Base-by-base conservation (phyloP, 2,888 invertebrate genomes). In the Eilema griseolum region DNA sequence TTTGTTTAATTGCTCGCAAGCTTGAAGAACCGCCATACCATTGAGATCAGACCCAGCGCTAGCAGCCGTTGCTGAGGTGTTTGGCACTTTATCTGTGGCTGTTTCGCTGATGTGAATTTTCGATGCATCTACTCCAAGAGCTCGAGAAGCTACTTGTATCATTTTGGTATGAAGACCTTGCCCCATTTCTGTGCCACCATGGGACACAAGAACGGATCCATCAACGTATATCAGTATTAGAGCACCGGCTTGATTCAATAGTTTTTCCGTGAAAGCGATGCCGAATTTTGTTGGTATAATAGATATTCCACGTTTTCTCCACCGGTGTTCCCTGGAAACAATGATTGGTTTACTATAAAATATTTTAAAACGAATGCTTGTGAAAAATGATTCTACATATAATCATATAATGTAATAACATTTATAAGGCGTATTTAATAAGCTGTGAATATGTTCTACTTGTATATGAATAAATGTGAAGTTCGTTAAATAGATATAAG, bases 131-230 rank as follows among this genome's bases (percentile, higher is more conserved):
- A 98, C 96, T 66, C 96, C 97, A 20, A 99, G 93, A 0, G 96
- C 96, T 75, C 97, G 95, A 61, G 98, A 97, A 5, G 98, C 98
- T 16, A 98, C 97, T 96, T 99, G 99, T 68, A 98, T 97, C 97
- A 99, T 98, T 95, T 99, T 99, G 0, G 98, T 99, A 88, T 99
- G 98, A 7, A 99, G 94, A 1, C 99, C 99, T 94, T 99, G 99
- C 0, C 99, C 99, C 97, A 99, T 99, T 96, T 99, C 99, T 12
- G 98, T 97, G n/a, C 99, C 99, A 46, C 98, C 98, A 88, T 98
- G 99, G 0, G 97, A 97, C 24, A 99, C 84, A 16, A 99, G 95
- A 3, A 99, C 98, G 0, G 99, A 98, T 1, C 99, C 99, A 90
- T 98, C 98, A 0, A 95, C 95, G 87, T 99, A 99, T n/a, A 99